Conservation (phyloP, 2,797 vertebrate genomes). For the Pitangus sulphuratus region DNA sequence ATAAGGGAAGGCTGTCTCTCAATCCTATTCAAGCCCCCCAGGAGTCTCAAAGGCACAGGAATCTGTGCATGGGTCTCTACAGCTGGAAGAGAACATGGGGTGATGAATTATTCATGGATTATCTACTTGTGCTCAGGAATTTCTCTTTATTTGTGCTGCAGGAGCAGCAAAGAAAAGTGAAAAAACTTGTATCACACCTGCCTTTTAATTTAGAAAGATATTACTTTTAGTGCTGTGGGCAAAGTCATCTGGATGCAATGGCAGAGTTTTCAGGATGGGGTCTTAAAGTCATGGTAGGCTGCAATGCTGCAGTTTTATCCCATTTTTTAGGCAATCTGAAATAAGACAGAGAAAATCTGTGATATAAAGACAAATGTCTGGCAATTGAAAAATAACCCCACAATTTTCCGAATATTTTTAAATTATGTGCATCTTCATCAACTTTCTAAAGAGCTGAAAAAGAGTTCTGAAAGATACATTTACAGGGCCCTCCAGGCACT, state of each 20-base stretch:
- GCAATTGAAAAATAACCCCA: neutral
- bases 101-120: slow-evolving; percentile 68
- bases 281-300: neutral
- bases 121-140: slow-evolving; percentile 57
- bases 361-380: neutral
- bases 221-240: slow-evolving; percentile 17
- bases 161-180: neutral
- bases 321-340: neutral
- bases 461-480: neutral
- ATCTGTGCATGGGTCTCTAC: slow-evolving; percentile 1
- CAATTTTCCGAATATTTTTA: neutral
- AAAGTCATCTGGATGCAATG: neutral
- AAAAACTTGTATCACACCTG: slow-evolving; percentile 46
- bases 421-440: neutral
- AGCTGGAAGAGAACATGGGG: slow-evolving; percentile 61
- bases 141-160: slow-evolving; percentile 56
- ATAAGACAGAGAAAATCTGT: neutral
- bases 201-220: slow-evolving; percentile 64
- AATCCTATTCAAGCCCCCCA: neutral
- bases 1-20: neutral
- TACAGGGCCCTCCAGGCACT: neutral
- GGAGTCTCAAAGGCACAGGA: slow-evolving; percentile 20
- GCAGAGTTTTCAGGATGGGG: neutral
- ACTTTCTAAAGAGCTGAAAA: neutral
- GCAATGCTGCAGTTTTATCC: neutral